Base-by-base conservation (phyloP, 2,113 vertebrate species). In the Peucedramus taeniatus region DNA sequence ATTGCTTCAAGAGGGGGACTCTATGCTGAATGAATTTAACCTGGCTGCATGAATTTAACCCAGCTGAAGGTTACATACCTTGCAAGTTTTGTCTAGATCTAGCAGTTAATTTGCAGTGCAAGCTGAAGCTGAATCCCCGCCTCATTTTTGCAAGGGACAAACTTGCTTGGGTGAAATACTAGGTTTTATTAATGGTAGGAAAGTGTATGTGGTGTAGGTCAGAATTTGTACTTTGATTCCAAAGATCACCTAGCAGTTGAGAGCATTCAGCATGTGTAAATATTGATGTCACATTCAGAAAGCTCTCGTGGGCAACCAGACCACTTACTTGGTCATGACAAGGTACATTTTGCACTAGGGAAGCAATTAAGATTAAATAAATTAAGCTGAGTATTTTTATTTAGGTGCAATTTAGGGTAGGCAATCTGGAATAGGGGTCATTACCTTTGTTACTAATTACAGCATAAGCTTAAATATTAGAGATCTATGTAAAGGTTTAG, bases 211-310 rank as follows among this genome's bases (percentile, higher is more conserved):
- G 24, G 26, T 27, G 11, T 70, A 33, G 60, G n/a, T 50, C 47
- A 87, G 87, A 83, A 78, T 80, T 89, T 89, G 93, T 92, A 92
- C 90, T 94, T 96, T 87, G 75, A 60, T 94, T 96, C 77, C 89
- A 91, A 80, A 94, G 77, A 91, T 95, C 66, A 66, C 39, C 28
- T 54, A n/a, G 53, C 31, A 22, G 8, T 47, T 89, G 70, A 87
- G 65, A 63, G 20, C 42, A 15, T 90, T 92, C 65, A 59, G 59
- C 19, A 14, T 75, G 45, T 76, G 88, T 53, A 94, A 93, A 96
- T 94, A 94, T 61, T 89, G 90, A 51, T 89, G 88, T 54, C 61
- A 18, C 19, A 47, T 76, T 75, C 22, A 19, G 65, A 87, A 94
- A 60, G 66, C 40, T 94, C 54, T 85, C 26, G 15, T 61, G 57